These are phyloP conservation scores for Thermophis baileyi DNA, from an alignment of 2,113 vertebrate species.

Conservation along the genomic window DNA sequence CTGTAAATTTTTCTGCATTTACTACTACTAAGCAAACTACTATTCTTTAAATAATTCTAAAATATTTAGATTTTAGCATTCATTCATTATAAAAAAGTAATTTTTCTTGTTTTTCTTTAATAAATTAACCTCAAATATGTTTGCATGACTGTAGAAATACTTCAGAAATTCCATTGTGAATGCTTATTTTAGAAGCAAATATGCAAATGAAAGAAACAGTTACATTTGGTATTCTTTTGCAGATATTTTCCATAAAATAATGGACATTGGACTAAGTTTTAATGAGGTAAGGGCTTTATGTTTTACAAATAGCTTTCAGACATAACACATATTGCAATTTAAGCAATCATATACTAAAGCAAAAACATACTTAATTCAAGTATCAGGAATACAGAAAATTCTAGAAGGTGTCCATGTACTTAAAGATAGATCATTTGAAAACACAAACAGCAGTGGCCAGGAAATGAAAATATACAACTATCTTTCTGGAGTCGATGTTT, in stretches of 20 bases:
- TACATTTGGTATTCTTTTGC: not conserved
- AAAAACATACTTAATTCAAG: slow-evolving; percentile 8
- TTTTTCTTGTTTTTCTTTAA: not conserved
- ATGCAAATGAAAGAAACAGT: not conserved
- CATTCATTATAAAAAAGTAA: not conserved
- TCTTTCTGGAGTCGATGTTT: slow-evolving; percentile 31
- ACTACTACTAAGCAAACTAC: not conserved
- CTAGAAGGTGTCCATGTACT: slow-evolving; percentile 8
- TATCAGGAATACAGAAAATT: slow-evolving; percentile 6
- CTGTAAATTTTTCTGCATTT: not conserved
- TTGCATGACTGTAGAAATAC: not conserved
- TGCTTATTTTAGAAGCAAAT: not conserved
- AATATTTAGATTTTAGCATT: not conserved
- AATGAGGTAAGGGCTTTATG: not conserved
- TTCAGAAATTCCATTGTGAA: not conserved
- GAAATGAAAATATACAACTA: slow-evolving; percentile 31
- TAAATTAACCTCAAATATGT: not conserved
- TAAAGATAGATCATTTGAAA: slow-evolving; percentile 18
- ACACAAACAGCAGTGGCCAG: slow-evolving; percentile 14
- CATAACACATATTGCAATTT: not conserved
- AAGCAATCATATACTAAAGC: not conserved
- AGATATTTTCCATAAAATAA: not conserved
- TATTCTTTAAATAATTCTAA: not conserved
- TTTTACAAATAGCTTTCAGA: not conserved
- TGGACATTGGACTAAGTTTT: not conserved